These are phyloP conservation scores for Candoia aspera DNA, from an alignment of 2,113 vertebrate genomes.

Conservation along the genomic window DNA sequence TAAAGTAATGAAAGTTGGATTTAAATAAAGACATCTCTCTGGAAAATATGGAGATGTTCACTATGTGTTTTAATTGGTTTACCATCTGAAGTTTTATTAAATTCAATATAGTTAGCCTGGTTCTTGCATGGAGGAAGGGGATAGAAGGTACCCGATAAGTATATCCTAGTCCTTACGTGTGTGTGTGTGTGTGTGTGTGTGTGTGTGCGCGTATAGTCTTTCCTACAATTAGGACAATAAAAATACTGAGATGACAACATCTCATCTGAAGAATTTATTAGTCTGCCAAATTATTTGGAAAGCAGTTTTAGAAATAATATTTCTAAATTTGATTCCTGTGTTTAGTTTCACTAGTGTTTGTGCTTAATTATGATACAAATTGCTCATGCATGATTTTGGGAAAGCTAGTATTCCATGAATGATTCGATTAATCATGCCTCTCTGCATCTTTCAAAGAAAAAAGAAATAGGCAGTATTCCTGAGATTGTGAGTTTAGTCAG, in stretches of 20 bases:
- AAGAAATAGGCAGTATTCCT: neutral
- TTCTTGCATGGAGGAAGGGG: too few relatives aligned
- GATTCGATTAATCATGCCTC: neutral
- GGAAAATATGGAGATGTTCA: too few relatives aligned
- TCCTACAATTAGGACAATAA: constrained; percentile 21
- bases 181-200: too few relatives aligned
- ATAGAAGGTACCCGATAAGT: neutral
- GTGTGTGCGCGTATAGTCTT: too few relatives aligned
- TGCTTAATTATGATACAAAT: neutral
- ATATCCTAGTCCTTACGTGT: neutral
- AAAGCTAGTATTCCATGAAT: neutral
- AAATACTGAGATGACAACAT: neutral
- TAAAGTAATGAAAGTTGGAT: too few relatives aligned
- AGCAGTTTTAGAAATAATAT: neutral
- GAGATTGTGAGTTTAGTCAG: neutral
- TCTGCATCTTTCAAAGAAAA: neutral
- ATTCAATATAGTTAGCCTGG: too few relatives aligned
- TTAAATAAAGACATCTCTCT: too few relatives aligned
- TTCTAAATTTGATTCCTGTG: neutral
- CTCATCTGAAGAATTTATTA: neutral
- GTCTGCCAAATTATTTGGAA: neutral
- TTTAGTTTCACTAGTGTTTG: neutral
- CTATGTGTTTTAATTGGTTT: too few relatives aligned
- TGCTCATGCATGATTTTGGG: neutral
- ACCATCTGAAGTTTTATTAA: too few relatives aligned